These are phyloP conservation scores for Forbesichthys papilliferus DNA, from an alignment of 2,113 vertebrate genomes.

Conservation along the genomic window DNA sequence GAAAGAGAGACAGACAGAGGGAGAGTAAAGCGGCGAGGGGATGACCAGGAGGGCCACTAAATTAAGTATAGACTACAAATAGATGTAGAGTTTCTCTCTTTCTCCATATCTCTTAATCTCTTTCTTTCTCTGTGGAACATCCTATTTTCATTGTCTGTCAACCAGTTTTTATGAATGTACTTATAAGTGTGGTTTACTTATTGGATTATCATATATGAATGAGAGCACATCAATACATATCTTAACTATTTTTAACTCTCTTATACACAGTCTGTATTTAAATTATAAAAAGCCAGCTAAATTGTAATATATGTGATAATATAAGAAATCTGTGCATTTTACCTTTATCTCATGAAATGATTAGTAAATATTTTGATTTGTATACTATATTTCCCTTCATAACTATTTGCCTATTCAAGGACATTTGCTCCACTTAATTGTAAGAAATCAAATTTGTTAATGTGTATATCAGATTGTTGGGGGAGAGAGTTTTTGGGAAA, in stretches of 20 bases:
- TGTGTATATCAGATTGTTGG: conserved; percentile 33
- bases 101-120: conserved; percentile 77
- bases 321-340: conserved; percentile 26
- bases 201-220: conserved; percentile 55
- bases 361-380: conserved; percentile 25
- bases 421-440: conserved; percentile 34
- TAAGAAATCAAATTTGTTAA: conserved; percentile 26
- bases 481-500: conserved; percentile 69
- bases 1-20: conserved; percentile 58
- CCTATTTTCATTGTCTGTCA: conserved; percentile 44
- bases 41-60: conserved; percentile 70
- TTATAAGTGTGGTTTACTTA: conserved; percentile 58
- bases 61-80: conserved; percentile 40
- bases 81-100: conserved; percentile 77
- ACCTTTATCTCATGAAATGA: conserved; percentile 25
- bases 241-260: neutral
- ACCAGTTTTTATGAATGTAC: conserved; percentile 47
- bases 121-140: conserved; percentile 81
- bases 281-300: conserved; percentile 24
- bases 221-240: conserved; percentile 36
- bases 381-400: conserved; percentile 15
- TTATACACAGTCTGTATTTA: neutral
- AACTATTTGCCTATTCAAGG: conserved; percentile 23
- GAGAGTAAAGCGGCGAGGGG: conserved; percentile 60
- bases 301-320: conserved; percentile 34